Evolutionary conservation across 2,113 vertebrate genomes (phyloP), one percentile per base, ranked within the genome.

Genomic region (Lycaon pictus): DNA sequence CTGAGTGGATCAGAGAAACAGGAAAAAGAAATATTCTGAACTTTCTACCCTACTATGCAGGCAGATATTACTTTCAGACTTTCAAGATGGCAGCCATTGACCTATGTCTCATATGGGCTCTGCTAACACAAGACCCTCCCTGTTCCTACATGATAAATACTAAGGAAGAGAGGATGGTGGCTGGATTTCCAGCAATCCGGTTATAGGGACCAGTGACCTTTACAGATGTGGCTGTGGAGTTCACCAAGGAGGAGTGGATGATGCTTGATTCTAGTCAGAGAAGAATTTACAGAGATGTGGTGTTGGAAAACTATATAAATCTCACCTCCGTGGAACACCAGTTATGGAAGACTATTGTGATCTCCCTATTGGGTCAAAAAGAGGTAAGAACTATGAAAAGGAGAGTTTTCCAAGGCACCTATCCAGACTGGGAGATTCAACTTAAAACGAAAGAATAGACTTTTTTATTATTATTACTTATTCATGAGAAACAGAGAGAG

Each of bases 281-380:
- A 55, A 2, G 3, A 83, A 43, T 97, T 62, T 93, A 58, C 92
- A 87, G 11, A 95, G 76, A 95, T 51, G 93, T 96, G 51, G 93
- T 93, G 87, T 11, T 92, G 72, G 94, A 95, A 95, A 97, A 95
- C 84, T 87, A 96, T 11, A 55, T 71, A 80, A 96, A 93, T 87
- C 83, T 96, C 20, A 88, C 71, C 11, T 63, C 71, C 22, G 20
- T 96, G 11, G 65, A 97, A 23, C 91, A 67, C 88, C 93, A 91
- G 1, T 81, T 91, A 55, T 76, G 11, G 55, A 93, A 10, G 22
- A 51, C 37, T 74, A 67, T 58, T 74, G 69, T 93, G 77, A 71
- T 55, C 60, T 90, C 76, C 60, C 32, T 16, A 15, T 79, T 27
- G 65, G 51, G 32, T 76, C 55, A 93, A 88, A 32, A 95, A 88